phyloP scores from a whole-genome alignment of 2,888 invertebrate species.

The Microdon myrmicae region DNA sequence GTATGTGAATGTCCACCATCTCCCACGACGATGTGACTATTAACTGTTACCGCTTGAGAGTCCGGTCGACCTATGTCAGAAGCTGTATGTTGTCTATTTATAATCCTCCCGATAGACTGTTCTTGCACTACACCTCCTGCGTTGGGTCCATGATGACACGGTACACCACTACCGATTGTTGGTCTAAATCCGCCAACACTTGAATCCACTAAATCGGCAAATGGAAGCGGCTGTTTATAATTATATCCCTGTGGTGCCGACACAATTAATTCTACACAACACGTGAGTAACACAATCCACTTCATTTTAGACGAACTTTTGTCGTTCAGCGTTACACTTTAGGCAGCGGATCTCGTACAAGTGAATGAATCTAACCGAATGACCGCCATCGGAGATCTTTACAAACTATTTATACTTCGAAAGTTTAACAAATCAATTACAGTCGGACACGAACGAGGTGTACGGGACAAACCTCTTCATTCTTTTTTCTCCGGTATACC shows the following conservation, averaged over 20 bases:
- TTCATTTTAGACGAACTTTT: slow-evolving; percentile 30
- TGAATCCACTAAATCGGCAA: slow-evolving; percentile 10
- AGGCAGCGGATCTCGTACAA: slow-evolving; percentile 31
- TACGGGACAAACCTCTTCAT: slow-evolving; percentile 46
- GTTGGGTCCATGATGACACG: slow-evolving; percentile 49
- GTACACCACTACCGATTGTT: slow-evolving; percentile 16
- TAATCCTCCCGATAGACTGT: slow-evolving; percentile 55
- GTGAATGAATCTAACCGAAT: slow-evolving; percentile 53
- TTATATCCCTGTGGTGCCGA: slow-evolving; percentile 52
- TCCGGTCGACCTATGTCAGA: slow-evolving; percentile 21
- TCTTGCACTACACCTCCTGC: slow-evolving; percentile 43
- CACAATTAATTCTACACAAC: slow-evolving; percentile 31
- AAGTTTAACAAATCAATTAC: slow-evolving; percentile 50
- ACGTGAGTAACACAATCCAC: slow-evolving; percentile 42
- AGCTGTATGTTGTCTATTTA: slow-evolving; percentile 48
- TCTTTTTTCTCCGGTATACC: slow-evolving; percentile 35
- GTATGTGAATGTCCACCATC: slow-evolving; percentile 33
- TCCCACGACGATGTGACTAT: slow-evolving; percentile 46
- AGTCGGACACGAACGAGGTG: slow-evolving; percentile 48
- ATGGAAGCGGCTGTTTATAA: slow-evolving; percentile 38
- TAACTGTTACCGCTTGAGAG: slow-evolving; percentile 39
- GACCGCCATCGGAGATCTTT: slow-evolving; percentile 49
- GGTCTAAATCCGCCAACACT: slow-evolving; percentile 39
- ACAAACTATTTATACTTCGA: slow-evolving; percentile 56
- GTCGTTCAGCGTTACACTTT: slow-evolving; percentile 12